Conservation (phyloP, 1,140 invertebrate species). For the Anadara kagoshimensis region DNA sequence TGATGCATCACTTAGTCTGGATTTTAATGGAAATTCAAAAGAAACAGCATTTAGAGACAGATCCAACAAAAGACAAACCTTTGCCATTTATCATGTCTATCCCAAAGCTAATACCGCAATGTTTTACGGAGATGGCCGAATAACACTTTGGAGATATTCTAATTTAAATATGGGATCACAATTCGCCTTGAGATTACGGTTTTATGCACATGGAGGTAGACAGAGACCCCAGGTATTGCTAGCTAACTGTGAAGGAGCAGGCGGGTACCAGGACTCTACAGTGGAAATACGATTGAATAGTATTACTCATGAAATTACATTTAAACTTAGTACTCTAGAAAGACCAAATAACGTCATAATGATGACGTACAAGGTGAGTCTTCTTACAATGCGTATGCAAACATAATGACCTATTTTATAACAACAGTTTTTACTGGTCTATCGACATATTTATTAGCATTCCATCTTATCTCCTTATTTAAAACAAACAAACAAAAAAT, state of each 20-base stretch:
- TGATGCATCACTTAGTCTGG: background rate
- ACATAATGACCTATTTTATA: too few species aligned
- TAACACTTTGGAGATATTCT: slow-evolving; percentile 21
- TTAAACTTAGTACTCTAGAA: too few species aligned
- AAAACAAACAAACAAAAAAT: too few species aligned
- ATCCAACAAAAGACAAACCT: slow-evolving; percentile 1
- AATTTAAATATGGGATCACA: slow-evolving; percentile 17
- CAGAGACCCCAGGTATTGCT: slow-evolving; percentile 16
- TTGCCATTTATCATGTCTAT: background rate
- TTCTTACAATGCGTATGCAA: too few species aligned
- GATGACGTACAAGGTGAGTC: too few species aligned
- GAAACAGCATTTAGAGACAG: slow-evolving; percentile 12
- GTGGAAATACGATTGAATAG: too few species aligned
- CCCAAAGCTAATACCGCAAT: background rate
- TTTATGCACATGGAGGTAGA: slow-evolving; percentile 14
- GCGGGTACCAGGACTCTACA: too few species aligned
- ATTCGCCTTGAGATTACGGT: slow-evolving; percentile 9
- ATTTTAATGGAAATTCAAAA: slow-evolving; percentile 1
- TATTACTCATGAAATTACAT: too few species aligned
- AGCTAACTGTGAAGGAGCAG: slow-evolving; percentile 18
- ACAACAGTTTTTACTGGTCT: too few species aligned
- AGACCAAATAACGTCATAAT: too few species aligned
- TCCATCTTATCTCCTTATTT: too few species aligned
- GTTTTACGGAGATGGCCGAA: slow-evolving; percentile 14
- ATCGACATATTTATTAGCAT: too few species aligned